These are phyloP conservation scores for Microcebus tavaratra DNA, from an alignment of 2,113 vertebrate species.

Conservation along the genomic window DNA sequence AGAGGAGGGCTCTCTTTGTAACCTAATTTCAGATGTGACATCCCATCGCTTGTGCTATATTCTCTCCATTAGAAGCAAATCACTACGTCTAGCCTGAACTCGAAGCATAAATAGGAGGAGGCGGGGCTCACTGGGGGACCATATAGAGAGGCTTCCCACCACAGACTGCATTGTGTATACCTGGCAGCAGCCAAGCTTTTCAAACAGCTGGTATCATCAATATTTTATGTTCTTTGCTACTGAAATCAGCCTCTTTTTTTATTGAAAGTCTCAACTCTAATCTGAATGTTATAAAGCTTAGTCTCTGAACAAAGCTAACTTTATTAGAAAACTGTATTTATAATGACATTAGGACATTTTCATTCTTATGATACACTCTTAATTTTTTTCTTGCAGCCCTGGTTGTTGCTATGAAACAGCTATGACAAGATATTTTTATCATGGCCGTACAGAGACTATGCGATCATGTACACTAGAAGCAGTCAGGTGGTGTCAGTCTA, in stretches of 20 bases:
- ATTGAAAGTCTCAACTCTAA: neutral
- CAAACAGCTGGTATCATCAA: neutral
- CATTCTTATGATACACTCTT: conserved; percentile 12
- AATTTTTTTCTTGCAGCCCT: conserved; percentile 82
- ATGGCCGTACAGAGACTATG: conserved; percentile 97
- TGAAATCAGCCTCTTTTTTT: neutral
- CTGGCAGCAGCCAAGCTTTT: neutral
- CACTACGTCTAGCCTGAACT: neutral
- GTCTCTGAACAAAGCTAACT: neutral
- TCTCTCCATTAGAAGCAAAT: neutral
- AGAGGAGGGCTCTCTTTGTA: neutral
- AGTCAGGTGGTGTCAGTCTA: conserved; percentile 91
- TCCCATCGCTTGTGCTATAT: neutral
- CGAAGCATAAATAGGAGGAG: neutral
- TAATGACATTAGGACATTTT: neutral
- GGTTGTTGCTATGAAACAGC: conserved; percentile 98
- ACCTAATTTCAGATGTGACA: neutral
- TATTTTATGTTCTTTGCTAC: neutral
- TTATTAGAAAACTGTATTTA: neutral
- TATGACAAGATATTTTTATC: conserved; percentile 93
- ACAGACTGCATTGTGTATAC: neutral
- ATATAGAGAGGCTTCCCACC: neutral
- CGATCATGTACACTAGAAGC: conserved; percentile 93
- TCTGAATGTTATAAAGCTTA: neutral
- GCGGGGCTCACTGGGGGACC: neutral